These are phyloP conservation scores for Tympanuchus pallidicinctus DNA, from an alignment of 2,113 vertebrate species.

Conservation along the genomic window DNA sequence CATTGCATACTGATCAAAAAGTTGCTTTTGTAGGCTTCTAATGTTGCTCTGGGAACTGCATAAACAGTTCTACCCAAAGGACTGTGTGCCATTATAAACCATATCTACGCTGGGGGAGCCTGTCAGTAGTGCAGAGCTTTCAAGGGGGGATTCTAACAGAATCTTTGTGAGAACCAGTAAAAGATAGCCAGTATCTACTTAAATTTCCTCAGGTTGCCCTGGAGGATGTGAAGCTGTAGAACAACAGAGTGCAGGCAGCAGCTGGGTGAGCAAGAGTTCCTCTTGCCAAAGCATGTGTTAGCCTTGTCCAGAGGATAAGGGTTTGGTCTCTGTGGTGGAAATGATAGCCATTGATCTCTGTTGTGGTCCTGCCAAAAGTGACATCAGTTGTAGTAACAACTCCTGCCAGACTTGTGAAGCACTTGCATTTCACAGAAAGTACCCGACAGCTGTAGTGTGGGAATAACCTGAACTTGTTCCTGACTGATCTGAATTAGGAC, in stretches of 20 bases:
- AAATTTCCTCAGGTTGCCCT: background rate
- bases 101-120: background rate
- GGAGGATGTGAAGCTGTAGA: background rate
- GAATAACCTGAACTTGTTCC: background rate
- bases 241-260: background rate
- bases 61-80: background rate
- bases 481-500: constrained; percentile 34
- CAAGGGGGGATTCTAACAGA: background rate
- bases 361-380: background rate
- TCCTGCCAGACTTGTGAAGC: background rate
- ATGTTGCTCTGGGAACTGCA: background rate
- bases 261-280: background rate
- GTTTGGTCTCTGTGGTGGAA: background rate
- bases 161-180: background rate
- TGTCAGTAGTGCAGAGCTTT: background rate
- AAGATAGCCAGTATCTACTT: background rate
- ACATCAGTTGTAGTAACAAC: background rate
- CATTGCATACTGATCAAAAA: background rate
- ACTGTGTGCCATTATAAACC: background rate
- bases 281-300: background rate
- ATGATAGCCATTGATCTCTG: background rate
- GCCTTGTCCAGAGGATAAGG: background rate
- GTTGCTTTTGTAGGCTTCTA: background rate
- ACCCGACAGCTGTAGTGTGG: background rate
- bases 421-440: background rate